phyloP scores from a whole-genome alignment of 2,888 invertebrate genomes.

The Limnephilus lunatus region DNA sequence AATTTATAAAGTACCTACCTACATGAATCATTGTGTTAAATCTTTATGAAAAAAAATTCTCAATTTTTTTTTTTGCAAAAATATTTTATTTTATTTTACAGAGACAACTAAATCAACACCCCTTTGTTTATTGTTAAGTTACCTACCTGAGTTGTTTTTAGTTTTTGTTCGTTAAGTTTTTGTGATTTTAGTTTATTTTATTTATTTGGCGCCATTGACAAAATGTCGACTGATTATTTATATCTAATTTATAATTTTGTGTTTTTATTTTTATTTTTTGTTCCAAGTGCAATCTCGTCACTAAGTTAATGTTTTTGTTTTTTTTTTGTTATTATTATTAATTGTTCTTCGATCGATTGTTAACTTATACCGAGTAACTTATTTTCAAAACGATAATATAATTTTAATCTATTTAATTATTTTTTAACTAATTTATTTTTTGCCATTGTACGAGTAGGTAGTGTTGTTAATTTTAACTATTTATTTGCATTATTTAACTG shows the following conservation, averaged over 20 bases:
- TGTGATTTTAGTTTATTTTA: slow-evolving; percentile 34
- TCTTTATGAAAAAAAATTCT: neutral
- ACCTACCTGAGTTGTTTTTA: slow-evolving; percentile 5
- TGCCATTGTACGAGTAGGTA: slow-evolving; percentile 10
- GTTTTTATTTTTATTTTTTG: slow-evolving; percentile 25
- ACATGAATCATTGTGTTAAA: neutral
- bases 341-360: neutral
- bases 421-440: neutral
- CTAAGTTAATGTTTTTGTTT: slow-evolving; percentile 57
- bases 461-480: neutral
- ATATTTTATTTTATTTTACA: too few relatives aligned
- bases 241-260: too few relatives aligned
- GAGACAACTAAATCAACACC: neutral
- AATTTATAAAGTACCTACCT: neutral
- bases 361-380: neutral
- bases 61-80: too few relatives aligned
- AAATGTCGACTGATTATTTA: slow-evolving; percentile 52
- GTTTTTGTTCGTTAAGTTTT: slow-evolving; percentile 27
- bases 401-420: slow-evolving; percentile 24
- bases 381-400: slow-evolving; percentile 6
- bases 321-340: slow-evolving; percentile 19
- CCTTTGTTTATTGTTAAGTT: neutral
- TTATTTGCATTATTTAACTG: neutral
- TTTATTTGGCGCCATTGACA: slow-evolving; percentile 45
- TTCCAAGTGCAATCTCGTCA: slow-evolving; percentile 63